Conservation (phyloP, 64 coral and sea anemone species). For the Acropora tenuis region DNA sequence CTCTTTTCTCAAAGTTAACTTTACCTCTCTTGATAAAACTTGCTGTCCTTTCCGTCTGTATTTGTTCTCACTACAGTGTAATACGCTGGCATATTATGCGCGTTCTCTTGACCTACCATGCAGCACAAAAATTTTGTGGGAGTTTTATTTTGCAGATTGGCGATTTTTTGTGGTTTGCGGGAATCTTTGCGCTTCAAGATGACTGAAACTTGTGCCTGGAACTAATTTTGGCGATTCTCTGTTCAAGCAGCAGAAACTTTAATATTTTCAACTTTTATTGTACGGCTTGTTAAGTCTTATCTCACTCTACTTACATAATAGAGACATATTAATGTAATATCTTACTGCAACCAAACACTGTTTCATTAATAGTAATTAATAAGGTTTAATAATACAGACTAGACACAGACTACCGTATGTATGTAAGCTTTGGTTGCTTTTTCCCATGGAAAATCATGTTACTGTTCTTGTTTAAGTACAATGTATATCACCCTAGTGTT, state of each 20-base stretch:
- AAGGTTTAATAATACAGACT: no score
- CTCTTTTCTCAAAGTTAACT: no score
- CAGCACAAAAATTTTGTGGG: neutral
- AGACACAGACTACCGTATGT: no score
- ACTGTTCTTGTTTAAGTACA: no score
- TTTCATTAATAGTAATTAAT: no score
- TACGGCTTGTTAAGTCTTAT: neutral
- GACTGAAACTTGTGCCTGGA: neutral
- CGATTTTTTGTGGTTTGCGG: neutral
- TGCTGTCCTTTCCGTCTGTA: no score
- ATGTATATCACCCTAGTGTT: no score
- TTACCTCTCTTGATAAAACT: no score
- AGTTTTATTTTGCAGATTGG: neutral
- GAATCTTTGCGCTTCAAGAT: neutral
- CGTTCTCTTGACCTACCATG: neutral
- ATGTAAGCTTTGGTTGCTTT: no score
- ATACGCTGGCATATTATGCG: no score
- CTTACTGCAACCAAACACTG: neutral
- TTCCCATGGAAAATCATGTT: no score
- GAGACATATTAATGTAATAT: neutral
- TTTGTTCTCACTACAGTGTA: no score
- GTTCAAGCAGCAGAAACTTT: neutral
- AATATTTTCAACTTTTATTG: neutral
- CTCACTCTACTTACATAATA: neutral
- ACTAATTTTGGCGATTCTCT: neutral